phyloP scores from a whole-genome alignment of 2,888 invertebrate species.

The Plagiodera versicolora region DNA sequence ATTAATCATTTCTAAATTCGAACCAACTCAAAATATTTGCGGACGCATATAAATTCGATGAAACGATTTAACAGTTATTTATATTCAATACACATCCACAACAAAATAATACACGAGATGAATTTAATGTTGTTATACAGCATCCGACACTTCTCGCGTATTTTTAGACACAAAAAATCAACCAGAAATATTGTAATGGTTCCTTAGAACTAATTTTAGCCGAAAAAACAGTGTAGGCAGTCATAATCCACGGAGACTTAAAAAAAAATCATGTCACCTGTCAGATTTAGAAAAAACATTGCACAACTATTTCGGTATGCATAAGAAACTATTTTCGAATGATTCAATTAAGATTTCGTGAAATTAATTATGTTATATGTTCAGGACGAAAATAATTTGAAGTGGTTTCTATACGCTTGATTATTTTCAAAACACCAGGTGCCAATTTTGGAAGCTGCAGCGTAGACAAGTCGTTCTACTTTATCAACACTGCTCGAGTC shows the following conservation, averaged over 20 bases:
- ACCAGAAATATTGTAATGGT: neutral
- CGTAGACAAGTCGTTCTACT: too few relatives aligned
- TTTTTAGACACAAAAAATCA: neutral
- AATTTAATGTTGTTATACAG: neutral
- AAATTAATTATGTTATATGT: neutral
- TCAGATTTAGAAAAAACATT: too few relatives aligned
- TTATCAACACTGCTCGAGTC: too few relatives aligned
- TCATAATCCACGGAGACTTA: too few relatives aligned
- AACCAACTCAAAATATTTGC: neutral
- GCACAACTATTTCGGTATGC: too few relatives aligned
- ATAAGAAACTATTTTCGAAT: neutral
- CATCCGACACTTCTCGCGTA: neutral
- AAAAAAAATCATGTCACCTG: too few relatives aligned
- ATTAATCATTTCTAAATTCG: too few relatives aligned
- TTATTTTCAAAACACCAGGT: too few relatives aligned
- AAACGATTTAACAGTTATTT: neutral
- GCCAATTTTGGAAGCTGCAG: too few relatives aligned
- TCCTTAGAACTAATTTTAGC: neutral
- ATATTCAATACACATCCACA: neutral
- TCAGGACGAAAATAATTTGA: neutral
- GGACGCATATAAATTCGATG: neutral
- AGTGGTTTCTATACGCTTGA: neutral
- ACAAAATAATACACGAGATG: neutral
- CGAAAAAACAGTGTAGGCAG: neutral
- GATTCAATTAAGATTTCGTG: neutral